Evolutionary conservation across 2,113 vertebrate genomes (phyloP).

Genomic region (Xenopus tropicalis): UCB_Xtro_10.0 CM004450.2:52788501-52789000

Average conservation of each 20-base stretch:
- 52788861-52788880: neutral
- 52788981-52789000: no score
- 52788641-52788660: conserved; percentile 80
- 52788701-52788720: conserved; percentile 71
- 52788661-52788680: conserved; percentile 80
- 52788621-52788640: conserved; percentile 77
- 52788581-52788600: conserved; percentile 76
- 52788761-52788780: conserved; percentile 45
- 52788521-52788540: conserved; percentile 1
- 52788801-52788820: neutral
- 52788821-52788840: neutral
- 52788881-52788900: neutral
- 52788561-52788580: conserved; percentile 70
- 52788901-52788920: neutral
- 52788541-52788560: conserved; percentile 60
- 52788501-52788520: neutral
- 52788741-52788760: conserved; percentile 56
- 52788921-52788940: neutral
- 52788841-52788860: conserved; percentile 24
- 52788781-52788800: no score
- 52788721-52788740: conserved; percentile 69
- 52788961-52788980: no score
- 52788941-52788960: no score
- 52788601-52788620: conserved; percentile 77
- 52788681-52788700: conserved; percentile 78